phyloP scores from a whole-genome alignment of 2,888 invertebrate genomes.

The Lithophane ornitopus region DNA sequence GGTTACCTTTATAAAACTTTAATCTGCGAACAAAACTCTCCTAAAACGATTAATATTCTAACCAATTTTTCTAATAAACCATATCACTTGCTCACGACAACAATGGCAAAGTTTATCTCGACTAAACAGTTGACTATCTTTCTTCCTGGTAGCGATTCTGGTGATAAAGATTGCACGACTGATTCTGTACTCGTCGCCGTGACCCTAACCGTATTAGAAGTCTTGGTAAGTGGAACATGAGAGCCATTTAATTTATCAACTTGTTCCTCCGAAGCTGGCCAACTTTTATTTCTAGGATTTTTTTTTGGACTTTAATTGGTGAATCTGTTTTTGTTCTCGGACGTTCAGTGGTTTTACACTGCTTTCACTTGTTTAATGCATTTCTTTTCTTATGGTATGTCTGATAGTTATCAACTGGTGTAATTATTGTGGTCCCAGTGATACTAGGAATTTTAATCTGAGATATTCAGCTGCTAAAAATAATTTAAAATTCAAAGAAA shows the following conservation, averaged over 20 bases:
- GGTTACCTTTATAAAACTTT: neutral
- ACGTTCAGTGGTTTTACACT: neutral
- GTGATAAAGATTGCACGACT: conserved; percentile 81
- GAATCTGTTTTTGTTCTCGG: conserved; percentile 15
- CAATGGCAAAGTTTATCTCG: conserved; percentile 81
- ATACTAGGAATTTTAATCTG: neutral
- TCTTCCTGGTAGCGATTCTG: conserved; percentile 73
- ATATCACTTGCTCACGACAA: conserved; percentile 65
- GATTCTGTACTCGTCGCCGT: conserved; percentile 71
- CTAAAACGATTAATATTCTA: conserved; percentile 19
- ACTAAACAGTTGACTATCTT: conserved; percentile 76
- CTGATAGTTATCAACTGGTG: neutral
- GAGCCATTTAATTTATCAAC: conserved; percentile 68
- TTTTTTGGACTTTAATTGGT: conserved; percentile 41
- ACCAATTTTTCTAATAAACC: conserved; percentile 50
- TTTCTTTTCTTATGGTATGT: neutral
- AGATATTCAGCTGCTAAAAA: neutral
- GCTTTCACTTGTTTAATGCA: neutral
- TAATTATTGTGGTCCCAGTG: neutral
- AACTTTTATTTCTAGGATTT: conserved; percentile 55
- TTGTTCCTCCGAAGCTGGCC: conserved; percentile 41
- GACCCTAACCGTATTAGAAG: conserved; percentile 72
- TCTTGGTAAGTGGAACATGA: conserved; percentile 69
- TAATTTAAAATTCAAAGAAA: neutral
- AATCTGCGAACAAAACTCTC: neutral